Evolutionary conservation across 1,140 invertebrate genomes (phyloP).

Genomic region (Panagrolaimus sp.): DNA sequence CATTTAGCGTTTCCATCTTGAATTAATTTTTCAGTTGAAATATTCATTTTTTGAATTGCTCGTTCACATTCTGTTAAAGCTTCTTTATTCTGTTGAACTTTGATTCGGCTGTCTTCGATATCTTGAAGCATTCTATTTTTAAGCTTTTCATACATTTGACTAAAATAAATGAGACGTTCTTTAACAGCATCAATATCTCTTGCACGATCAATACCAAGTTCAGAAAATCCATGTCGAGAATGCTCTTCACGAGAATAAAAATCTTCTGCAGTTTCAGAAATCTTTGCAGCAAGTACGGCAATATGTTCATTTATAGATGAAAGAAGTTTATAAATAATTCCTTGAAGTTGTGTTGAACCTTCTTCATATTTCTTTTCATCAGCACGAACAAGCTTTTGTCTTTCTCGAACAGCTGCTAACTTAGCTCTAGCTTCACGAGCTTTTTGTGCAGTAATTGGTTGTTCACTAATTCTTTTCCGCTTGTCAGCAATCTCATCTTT

Average conservation of each 20-base stretch:
- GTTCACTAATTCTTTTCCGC: not conserved
- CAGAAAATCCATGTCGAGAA: not conserved
- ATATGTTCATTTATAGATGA: not conserved
- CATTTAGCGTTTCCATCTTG: too few species aligned
- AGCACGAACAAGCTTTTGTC: not conserved
- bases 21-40: too few species aligned
- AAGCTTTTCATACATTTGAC: too few species aligned
- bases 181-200: not conserved
- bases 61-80: too few species aligned
- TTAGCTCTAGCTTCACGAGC: not conserved
- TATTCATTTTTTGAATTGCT: too few species aligned
- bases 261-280: not conserved
- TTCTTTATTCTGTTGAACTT: too few species aligned
- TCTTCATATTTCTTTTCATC: not conserved
- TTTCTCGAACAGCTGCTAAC: not conserved
- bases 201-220: not conserved
- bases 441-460: not conserved
- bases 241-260: not conserved
- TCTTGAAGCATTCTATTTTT: too few species aligned
- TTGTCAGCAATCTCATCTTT: not conserved
- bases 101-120: too few species aligned
- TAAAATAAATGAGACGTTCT: not conserved
- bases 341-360: not conserved
- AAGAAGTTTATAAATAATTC: not conserved
- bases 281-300: not conserved